phyloP scores from a whole-genome alignment of 2,797 vertebrate species.

The Eulemur coronatus region DNA sequence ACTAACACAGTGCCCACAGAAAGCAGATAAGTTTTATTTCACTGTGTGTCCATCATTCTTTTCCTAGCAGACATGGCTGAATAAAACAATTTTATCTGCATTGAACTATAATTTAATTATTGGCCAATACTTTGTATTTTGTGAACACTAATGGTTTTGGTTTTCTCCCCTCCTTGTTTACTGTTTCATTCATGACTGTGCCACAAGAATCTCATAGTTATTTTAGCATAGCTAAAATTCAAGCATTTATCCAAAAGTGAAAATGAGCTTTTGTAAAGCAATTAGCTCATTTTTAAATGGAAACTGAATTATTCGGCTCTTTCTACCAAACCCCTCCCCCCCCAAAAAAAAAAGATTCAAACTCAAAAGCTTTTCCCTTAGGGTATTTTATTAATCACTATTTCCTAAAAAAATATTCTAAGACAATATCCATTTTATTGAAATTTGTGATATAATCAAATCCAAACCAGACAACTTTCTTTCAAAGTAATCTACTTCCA shows the following conservation, averaged over 20 bases:
- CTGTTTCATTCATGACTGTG: neutral
- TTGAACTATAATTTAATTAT: constrained; percentile 10
- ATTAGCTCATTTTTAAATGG: neutral
- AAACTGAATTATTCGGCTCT: neutral
- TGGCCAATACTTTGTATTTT: neutral
- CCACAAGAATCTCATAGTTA: neutral
- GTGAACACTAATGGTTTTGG: neutral
- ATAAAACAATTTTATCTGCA: neutral
- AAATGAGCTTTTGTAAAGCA: neutral
- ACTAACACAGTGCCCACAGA: neutral
- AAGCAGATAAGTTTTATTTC: neutral
- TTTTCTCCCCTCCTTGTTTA: neutral
- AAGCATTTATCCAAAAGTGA: neutral
- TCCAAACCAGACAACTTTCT: neutral
- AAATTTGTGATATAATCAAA: neutral
- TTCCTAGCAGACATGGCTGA: neutral
- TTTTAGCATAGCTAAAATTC: constrained; percentile 6
- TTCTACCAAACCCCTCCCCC: neutral
- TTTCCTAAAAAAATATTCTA: neutral
- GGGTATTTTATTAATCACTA: neutral
- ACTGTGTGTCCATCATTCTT: neutral
- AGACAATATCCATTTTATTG: neutral
- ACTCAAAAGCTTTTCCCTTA: neutral
- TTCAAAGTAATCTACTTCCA: neutral
- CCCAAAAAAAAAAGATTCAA: neutral